These are phyloP conservation scores for Ataeniobius toweri DNA, from an alignment of 2,797 vertebrate genomes.

Conservation along the genomic window DNA sequence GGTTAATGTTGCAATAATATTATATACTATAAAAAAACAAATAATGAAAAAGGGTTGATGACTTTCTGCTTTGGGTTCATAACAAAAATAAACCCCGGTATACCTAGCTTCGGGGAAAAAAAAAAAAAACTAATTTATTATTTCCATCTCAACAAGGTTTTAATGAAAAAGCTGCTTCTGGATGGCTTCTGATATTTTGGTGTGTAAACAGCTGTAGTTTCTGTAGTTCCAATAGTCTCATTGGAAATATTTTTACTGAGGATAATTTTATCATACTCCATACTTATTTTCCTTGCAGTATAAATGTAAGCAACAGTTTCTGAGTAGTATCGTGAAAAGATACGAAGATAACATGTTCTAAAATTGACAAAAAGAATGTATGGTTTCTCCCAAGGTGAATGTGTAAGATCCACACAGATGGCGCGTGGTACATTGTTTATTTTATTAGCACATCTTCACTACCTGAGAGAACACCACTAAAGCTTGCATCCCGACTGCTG, in stretches of 20 bases:
- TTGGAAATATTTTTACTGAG: background rate
- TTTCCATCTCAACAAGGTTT: background rate
- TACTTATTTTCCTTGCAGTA: background rate
- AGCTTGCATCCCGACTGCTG: slow-evolving; percentile 37
- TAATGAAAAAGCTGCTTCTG: background rate
- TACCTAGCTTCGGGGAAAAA: background rate
- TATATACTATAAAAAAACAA: background rate
- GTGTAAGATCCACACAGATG: slow-evolving; percentile 31
- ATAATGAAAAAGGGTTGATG: background rate
- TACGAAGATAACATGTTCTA: background rate
- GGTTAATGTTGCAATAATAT: background rate
- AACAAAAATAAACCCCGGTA: background rate
- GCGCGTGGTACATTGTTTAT: slow-evolving; percentile 51
- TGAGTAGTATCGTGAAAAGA: background rate
- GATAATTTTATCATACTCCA: background rate
- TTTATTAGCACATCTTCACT: slow-evolving; percentile 55
- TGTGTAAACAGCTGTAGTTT: background rate
- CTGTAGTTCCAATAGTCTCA: background rate
- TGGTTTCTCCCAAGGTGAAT: slow-evolving; percentile 30
- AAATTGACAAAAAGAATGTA: slow-evolving; percentile 7
- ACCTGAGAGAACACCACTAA: slow-evolving; percentile 33
- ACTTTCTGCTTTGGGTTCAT: background rate
- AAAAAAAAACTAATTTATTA: background rate
- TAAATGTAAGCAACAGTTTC: background rate
- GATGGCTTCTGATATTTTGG: background rate